Base-by-base conservation (phyloP, 2,888 invertebrate species). In the Scaeva pyrastri region DNA sequence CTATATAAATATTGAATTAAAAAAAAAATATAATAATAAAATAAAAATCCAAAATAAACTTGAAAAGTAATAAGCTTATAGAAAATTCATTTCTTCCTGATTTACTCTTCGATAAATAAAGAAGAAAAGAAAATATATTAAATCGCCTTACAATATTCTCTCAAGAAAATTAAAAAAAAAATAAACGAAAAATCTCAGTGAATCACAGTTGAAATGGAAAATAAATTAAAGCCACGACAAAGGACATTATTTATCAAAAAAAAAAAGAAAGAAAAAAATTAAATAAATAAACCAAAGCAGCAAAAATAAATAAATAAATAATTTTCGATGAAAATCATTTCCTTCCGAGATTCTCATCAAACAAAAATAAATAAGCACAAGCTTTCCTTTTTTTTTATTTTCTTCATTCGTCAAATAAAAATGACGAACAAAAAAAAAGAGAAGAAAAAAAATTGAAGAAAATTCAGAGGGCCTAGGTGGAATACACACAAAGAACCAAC, bases 221-320 rank as follows among this genome's bases (percentile, higher is more conserved):
- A 71, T 62, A 83, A 73, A 77, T 83, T 78, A 56, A 78, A 70
- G 70, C 84, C 75, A 64, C 83, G 58, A 66, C 82, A 82, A 77
- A 77, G 72, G 82, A 82, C 77, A 82, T 82, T 72, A 55, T 77
- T 77, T 73, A 85, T 72, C 68, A 72, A 76, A 75, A 78, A 43
- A 23, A 64, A 77, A 77, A 82, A 77, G 68, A 83, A 78, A 74
- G 23, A 82, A 75, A 64, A 56, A 16, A 14, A 43, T 31, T 31
- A 39, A 39, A 39, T 39, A 39, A 50, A 48, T 31, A 68, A 50
- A 68, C 21, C 31, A 52, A 68, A 68, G 36, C 21, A 66, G 58
- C 43, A 71, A 75, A 79, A 84, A 83, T 83, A 84, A 85, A 80
- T 70, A 83, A 74, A 78, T 85, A 83, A 83, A 84, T 75, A 75